Evolutionary conservation across 2,888 invertebrate genomes (phyloP).

Genomic region (Tipula unca): DNA sequence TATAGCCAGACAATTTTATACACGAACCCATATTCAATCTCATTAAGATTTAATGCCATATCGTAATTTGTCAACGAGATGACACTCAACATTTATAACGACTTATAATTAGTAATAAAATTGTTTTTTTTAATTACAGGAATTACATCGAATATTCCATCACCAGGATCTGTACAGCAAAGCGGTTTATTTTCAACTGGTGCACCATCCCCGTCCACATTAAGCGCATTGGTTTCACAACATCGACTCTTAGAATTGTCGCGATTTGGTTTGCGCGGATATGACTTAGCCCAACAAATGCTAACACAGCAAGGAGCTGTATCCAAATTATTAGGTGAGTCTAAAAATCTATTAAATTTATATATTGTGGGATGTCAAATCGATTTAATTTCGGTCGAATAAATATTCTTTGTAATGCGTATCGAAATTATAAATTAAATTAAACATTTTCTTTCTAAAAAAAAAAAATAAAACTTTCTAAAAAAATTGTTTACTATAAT

Average conservation of each 20-base stretch:
- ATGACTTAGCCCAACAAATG: constrained; percentile 85
- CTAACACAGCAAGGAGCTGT: constrained; percentile 86
- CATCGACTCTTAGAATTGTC: constrained; percentile 75
- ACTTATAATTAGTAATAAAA: no score
- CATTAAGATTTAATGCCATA: neutral
- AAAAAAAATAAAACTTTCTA: neutral
- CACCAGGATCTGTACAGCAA: constrained; percentile 34
- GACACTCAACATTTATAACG: neutral
- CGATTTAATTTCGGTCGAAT: neutral
- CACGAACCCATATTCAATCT: neutral
- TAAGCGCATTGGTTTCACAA: constrained; percentile 65
- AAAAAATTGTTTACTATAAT: neutral
- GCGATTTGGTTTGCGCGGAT: constrained; percentile 72
- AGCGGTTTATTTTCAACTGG: constrained; percentile 36
- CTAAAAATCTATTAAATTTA: neutral
- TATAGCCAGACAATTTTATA: neutral
- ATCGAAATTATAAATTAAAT: neutral
- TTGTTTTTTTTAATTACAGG: constrained; percentile 24
- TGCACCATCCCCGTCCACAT: constrained; percentile 48
- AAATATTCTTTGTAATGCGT: neutral
- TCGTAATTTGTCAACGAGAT: neutral
- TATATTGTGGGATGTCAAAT: neutral
- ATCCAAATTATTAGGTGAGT: constrained; percentile 81
- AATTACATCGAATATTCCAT: constrained; percentile 40
- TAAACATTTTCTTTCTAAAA: neutral